Conservation (phyloP, 2,888 invertebrate species). For the Nowickia ferox region DNA sequence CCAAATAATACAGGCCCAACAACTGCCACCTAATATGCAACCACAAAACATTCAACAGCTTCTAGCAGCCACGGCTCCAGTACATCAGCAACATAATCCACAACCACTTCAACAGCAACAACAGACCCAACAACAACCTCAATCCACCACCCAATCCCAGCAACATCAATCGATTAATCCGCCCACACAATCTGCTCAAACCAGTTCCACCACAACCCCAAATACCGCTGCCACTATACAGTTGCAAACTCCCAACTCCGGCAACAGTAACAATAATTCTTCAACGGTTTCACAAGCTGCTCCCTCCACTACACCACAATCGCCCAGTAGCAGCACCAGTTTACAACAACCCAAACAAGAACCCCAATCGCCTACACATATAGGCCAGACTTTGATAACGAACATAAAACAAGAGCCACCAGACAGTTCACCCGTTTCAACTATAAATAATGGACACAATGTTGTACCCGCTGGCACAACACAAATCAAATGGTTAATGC, state of each 20-base stretch:
- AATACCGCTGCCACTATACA: conserved; percentile 48
- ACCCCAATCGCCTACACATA: conserved; percentile 81
- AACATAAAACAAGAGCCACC: conserved; percentile 82
- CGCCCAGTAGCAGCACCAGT: conserved; percentile 63
- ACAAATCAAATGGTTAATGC: conserved; percentile 79
- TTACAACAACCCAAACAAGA: conserved; percentile 79
- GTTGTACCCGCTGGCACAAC: conserved; percentile 64
- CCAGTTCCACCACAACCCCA: conserved; percentile 57
- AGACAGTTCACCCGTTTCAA: conserved; percentile 73
- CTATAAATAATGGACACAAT: conserved; percentile 44
- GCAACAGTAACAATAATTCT: conserved; percentile 22
- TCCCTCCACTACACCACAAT: conserved; percentile 49
- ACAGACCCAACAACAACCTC: conserved; percentile 70
- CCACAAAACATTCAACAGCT: conserved; percentile 78
- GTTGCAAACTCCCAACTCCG: conserved; percentile 41
- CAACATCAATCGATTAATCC: conserved; percentile 60
- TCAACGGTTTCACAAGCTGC: conserved; percentile 53
- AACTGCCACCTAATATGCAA: conserved; percentile 81
- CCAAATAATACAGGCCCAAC: conserved; percentile 85
- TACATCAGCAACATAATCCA: conserved; percentile 74
- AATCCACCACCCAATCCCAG: conserved; percentile 74
- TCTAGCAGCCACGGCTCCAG: conserved; percentile 71
- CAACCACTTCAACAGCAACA: conserved; percentile 76
- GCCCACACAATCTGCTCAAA: conserved; percentile 67
- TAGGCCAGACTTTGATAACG: conserved; percentile 78